A percentile compares a stretch with the other conserved stretches of the same genome.
These are phyloP conservation scores for Coleophora flavipennella DNA, from an alignment of 2,888 invertebrate genomes.

Conservation along the genomic window DNA sequence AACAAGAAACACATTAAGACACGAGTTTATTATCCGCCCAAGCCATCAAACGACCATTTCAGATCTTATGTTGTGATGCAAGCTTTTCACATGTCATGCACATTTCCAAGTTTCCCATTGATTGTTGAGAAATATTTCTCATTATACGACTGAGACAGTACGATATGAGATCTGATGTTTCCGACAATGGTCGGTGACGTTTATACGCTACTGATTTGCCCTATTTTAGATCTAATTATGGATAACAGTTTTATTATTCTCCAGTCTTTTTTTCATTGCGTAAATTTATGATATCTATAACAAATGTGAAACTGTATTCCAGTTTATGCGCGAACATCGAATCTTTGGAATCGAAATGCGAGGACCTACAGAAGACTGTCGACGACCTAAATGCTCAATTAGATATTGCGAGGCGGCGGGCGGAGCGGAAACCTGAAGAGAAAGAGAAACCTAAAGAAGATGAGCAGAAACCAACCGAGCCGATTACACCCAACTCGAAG, in stretches of 20 bases:
- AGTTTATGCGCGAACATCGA: conserved; percentile 84
- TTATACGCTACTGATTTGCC: too few species aligned
- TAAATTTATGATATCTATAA: too few species aligned
- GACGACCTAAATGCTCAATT: conserved; percentile 81
- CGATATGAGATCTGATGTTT: neutral
- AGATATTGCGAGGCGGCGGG: conserved; percentile 72
- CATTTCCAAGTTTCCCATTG: conserved; percentile 5
- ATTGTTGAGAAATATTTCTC: conserved; percentile 6
- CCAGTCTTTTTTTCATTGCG: too few species aligned
- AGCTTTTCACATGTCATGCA: neutral
- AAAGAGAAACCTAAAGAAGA: conserved; percentile 59
- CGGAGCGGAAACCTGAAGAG: conserved; percentile 62
- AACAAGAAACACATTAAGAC: too few species aligned
- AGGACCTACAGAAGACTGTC: conserved; percentile 85
- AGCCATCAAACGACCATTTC: neutral
- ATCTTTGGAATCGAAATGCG: conserved; percentile 84
- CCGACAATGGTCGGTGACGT: neutral
- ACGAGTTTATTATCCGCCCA: neutral
- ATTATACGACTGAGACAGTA: neutral
- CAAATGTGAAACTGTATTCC: conserved; percentile 20
- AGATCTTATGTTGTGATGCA: neutral
- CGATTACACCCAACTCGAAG: conserved; percentile 31
- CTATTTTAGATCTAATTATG: too few species aligned
- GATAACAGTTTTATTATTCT: too few species aligned
- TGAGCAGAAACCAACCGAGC: conserved; percentile 33